Evolutionary conservation across 2,113 vertebrate species (phyloP).

Genomic region (Tyto alba): DNA sequence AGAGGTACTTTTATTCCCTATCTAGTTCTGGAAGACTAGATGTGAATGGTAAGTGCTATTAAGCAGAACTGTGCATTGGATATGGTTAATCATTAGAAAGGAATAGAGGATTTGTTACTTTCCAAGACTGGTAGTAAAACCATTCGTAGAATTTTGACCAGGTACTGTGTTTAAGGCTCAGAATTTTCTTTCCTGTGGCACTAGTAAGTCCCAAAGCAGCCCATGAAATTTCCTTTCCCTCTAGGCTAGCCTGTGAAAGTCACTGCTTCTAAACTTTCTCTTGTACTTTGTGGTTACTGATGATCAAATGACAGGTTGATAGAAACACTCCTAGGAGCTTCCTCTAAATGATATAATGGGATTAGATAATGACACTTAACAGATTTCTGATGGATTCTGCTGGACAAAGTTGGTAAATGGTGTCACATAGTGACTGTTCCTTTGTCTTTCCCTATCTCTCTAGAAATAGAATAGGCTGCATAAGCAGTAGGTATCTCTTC

Average conservation of each 20-base stretch:
- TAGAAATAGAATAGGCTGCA: not conserved
- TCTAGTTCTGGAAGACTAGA: not conserved
- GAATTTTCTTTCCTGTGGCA: not conserved
- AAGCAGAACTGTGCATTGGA: not conserved
- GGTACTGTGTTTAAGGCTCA: not conserved
- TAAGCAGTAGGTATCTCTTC: not conserved
- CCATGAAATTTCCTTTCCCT: not conserved
- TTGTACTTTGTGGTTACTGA: not conserved
- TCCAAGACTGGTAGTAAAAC: not conserved
- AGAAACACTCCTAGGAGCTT: not conserved
- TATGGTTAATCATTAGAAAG: not conserved
- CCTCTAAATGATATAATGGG: not conserved
- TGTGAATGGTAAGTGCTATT: not conserved
- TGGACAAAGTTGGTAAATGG: not conserved
- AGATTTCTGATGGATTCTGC: not conserved
- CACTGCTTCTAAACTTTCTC: not conserved
- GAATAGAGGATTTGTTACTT: not conserved
- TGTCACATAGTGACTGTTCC: not conserved
- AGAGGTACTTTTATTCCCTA: not conserved
- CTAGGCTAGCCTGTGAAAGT: not conserved
- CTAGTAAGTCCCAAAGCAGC: not conserved
- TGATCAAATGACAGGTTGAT: not conserved
- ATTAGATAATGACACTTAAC: not conserved
- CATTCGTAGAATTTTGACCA: not conserved
- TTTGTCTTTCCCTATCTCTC: not conserved